Base-by-base conservation (phyloP, 2,888 invertebrate genomes). In the Philonicus albiceps region DNA sequence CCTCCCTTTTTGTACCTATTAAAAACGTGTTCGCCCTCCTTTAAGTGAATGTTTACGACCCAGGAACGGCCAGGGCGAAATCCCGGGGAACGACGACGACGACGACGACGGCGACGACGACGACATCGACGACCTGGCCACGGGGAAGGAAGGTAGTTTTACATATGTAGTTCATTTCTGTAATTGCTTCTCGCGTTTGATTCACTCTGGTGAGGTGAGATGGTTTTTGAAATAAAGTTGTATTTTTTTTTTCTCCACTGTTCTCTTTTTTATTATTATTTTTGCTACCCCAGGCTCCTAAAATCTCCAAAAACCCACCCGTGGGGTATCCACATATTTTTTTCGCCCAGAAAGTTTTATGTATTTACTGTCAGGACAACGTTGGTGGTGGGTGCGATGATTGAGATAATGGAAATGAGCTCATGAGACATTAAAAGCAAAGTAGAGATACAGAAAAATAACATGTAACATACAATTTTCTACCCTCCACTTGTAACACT, bases 11-110 rank as follows among this genome's bases (percentile, higher is more conserved):
- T 55, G 55, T 55, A 55, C 55, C 55, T 30, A 81, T 81, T 81
- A 81, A 81, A 81, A 81, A 81, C 64, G 81, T 81, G 81, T 81
- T 81, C 81, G 31, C 81, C 81, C 81, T 81, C 55, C 55, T 81
- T 40, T 81, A 81, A 81, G 81, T 81, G 81, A 55, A 81, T 81
- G 81, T 81, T 81, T 81, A 81, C 81, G 81, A 81, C 37, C 64
- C 81, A 55, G 81, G 49, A 81, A 64, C 81, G 81, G 31, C 53
- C 55, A 55, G 64, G 34, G 34, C 55, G 6, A 53, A 55, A 55
- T 22, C 55, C 55, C 5, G 22, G 19, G 22, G 55, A 55, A 55
- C 55, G 55, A 22, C 22, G 19, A 7, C 40, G 40, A 40, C 40
- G 13, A 8, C 37, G 37, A 8, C 37, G 37, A 8, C 37, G 37